A percentile compares a stretch with the other conserved stretches of the same genome.
phyloP scores from a whole-genome alignment of 1,140 invertebrate species.

The Stegodyphus dumicola region DNA sequence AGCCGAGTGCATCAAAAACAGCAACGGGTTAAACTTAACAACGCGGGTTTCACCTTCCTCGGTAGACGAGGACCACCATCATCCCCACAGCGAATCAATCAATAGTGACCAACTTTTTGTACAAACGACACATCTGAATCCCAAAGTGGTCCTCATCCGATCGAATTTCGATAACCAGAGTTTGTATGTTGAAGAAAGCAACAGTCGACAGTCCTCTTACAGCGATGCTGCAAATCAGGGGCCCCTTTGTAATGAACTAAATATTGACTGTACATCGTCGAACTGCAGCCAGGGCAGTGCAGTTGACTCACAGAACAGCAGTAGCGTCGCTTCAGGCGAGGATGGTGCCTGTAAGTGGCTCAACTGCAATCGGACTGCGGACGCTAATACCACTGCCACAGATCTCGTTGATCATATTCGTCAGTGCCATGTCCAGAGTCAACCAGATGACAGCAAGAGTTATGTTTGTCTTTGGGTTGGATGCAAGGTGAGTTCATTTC shows the following conservation, averaged over 20 bases:
- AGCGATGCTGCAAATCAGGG: not conserved
- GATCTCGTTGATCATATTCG: conserved; percentile 49
- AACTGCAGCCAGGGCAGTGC: conserved; percentile 22
- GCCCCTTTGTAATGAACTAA: conserved; percentile 5
- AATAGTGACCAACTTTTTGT: conserved; percentile 6
- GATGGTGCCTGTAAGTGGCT: conserved; percentile 48
- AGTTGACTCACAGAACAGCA: not conserved
- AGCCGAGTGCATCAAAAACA: conserved; percentile 10
- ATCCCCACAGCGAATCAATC: not conserved
- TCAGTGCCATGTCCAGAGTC: conserved; percentile 46
- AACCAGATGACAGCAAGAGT: conserved; percentile 21
- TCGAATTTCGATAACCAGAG: conserved; percentile 12
- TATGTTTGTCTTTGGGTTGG: conserved; percentile 48
- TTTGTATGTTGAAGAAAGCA: conserved; percentile 1
- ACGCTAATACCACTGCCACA: conserved; percentile 19
- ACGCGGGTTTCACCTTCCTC: not conserved
- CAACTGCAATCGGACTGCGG: conserved; percentile 19
- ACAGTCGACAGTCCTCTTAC: not conserved
- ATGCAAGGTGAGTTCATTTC: conserved; percentile 70
- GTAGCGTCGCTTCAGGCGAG: conserved; percentile 4
- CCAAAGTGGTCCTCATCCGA: conserved; percentile 41
- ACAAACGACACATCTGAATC: conserved; percentile 43
- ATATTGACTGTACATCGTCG: conserved; percentile 15
- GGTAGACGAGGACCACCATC: not conserved
- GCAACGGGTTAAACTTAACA: not conserved